phyloP scores from a whole-genome alignment of 1,140 invertebrate genomes.

The Metopolophium dirhodum region DNA sequence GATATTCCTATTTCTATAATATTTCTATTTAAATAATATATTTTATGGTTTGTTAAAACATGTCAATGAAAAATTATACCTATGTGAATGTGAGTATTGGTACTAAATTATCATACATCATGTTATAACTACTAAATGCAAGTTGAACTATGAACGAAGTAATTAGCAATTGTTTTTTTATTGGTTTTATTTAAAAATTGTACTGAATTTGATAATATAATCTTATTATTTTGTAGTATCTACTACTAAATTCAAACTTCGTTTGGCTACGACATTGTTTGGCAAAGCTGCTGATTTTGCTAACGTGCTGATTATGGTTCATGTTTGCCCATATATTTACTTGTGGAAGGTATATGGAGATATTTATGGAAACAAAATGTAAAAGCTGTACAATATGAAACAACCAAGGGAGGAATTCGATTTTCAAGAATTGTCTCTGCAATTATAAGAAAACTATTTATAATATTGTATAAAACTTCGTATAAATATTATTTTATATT shows the following conservation, averaged over 20 bases:
- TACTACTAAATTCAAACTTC: background rate
- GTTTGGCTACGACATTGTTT: background rate
- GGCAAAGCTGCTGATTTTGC: background rate
- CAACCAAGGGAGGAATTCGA: background rate
- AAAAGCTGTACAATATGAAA: background rate
- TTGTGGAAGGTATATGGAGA: background rate
- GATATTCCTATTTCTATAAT: background rate
- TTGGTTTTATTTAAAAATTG: background rate
- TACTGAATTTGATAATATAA: background rate
- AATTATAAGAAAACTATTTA: background rate
- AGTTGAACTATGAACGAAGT: too few species aligned
- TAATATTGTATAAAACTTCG: background rate
- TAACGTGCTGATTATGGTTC: background rate
- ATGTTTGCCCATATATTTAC: background rate
- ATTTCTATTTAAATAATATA: background rate
- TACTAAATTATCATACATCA: background rate
- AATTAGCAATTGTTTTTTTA: background rate
- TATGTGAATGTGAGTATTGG: background rate
- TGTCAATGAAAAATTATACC: too few species aligned
- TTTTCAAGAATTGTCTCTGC: background rate
- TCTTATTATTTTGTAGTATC: background rate
- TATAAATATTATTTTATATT: background rate
- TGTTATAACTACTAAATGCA: background rate
- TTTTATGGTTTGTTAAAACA: too few species aligned
- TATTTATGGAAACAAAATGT: background rate